Percentiles rank a stretch among this genome's conserved stretches.
These are phyloP conservation scores for Crypturellus tataupa DNA, from an alignment of 2,797 vertebrate genomes.

Conservation along the genomic window DNA sequence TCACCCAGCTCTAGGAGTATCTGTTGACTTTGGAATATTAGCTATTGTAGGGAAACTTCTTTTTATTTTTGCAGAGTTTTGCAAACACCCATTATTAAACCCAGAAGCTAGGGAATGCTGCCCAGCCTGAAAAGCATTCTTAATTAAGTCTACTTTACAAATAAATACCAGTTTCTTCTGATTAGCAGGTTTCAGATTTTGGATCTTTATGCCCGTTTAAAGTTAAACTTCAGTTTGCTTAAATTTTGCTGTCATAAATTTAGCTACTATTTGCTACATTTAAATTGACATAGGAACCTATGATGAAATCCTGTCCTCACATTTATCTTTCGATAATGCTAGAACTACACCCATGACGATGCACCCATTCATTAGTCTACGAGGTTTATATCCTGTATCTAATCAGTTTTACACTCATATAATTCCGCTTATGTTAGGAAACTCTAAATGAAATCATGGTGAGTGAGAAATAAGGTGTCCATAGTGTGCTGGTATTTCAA, in stretches of 20 bases:
- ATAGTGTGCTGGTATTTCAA: background rate
- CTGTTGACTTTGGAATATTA: constrained; percentile 19
- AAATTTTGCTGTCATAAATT: background rate
- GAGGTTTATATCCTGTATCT: background rate
- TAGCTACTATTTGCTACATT: background rate
- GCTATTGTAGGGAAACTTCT: background rate
- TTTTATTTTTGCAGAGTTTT: background rate
- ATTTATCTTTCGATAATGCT: background rate
- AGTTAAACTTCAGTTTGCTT: background rate
- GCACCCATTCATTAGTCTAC: background rate
- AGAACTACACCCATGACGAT: rapidly evolving
- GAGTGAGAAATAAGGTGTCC: background rate
- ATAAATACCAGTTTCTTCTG: background rate
- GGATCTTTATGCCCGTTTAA: background rate
- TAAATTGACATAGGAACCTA: background rate
- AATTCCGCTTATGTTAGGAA: background rate
- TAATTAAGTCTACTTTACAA: background rate
- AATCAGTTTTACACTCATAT: background rate
- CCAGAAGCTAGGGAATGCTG: background rate
- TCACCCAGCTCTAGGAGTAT: constrained; percentile 42
- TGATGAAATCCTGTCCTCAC: background rate
- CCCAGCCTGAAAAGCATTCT: background rate
- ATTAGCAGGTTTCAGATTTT: background rate
- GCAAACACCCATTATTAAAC: background rate
- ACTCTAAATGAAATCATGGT: background rate